A percentile compares a stretch with the other conserved stretches of the same genome.
Conservation (phyloP, 53 echinoderm and acorn worm genomes). For the Pentamera pediparva region DNA sequence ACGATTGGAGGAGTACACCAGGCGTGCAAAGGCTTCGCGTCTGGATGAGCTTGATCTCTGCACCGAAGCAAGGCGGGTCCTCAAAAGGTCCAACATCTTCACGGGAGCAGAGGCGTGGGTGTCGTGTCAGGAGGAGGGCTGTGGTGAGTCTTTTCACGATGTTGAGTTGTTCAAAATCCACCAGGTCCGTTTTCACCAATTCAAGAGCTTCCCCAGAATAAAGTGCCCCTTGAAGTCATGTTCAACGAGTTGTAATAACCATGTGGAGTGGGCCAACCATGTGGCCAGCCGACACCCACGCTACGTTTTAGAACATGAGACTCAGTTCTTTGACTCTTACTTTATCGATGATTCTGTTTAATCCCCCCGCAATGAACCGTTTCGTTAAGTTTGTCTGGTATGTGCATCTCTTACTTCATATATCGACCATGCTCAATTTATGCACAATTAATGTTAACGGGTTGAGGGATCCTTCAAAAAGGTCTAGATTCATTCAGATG, state of each 20-base stretch:
- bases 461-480: background rate
- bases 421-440: background rate
- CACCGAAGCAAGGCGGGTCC: background rate
- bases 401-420: background rate
- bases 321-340: background rate
- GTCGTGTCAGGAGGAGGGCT: background rate
- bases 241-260: background rate
- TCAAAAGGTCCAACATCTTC: background rate
- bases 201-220: background rate
- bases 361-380: background rate
- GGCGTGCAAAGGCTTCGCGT: background rate
- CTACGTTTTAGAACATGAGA: background rate
- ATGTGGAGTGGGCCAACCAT: slow-evolving; percentile 13
- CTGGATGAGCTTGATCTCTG: background rate
- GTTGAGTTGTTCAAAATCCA: background rate
- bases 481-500: background rate
- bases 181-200: background rate
- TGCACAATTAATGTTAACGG: slow-evolving; percentile 11
- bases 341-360: background rate
- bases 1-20: background rate
- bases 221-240: background rate
- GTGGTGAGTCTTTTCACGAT: background rate
- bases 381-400: background rate
- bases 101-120: background rate
- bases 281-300: background rate